Base-by-base conservation (phyloP, 2,888 invertebrate species). In the Acronicta psi region DNA sequence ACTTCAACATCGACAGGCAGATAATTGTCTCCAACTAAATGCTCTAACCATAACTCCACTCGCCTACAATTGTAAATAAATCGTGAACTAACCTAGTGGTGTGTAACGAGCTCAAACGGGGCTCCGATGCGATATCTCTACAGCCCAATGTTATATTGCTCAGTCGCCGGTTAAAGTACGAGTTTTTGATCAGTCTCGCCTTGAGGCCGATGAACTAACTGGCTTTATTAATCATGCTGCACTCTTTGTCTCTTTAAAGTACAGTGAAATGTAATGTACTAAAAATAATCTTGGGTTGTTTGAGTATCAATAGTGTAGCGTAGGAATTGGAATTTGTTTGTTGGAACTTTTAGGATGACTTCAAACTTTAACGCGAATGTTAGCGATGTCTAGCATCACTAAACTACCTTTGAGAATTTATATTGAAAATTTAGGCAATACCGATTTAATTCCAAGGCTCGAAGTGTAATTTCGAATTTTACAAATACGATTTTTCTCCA, bases 191-290 rank as follows among this genome's bases (percentile, higher is more conserved):
- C 89, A 88, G 79, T 77, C 83, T 81, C 87, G 82, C 84, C 87
- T 89, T 83, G 84, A 72, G 91, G 88, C 81, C 88, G 84, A 87
- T 88, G 90, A 91, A 89, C 91, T 72, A 91, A 89, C 91, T 72
- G 80, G 56, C 73, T 85, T 84, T 86, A 82, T 88, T 90, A 88
- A 89, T 88, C 86, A 86, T 77, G 74, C 80, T 76, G 74, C 79
- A 68, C 75, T 77, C 77, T 76, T 79, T 82, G 82, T 84, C 80
- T 83, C 74, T 71, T 65, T 61, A 56, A 66, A 60, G 73, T 71
- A 57, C 37, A 50, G 58, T 38, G 47, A 61, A 58, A 51, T 61
- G 62, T 55, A 57, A 53, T 41, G 40, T 23, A 18, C 43, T 51
- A 40, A 29, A n/a, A 50, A 52, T 23, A 34, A 29, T 29, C 54